These are phyloP conservation scores for Drosophila fungiperda DNA, from an alignment of 2,888 invertebrate genomes.

Conservation along the genomic window DNA sequence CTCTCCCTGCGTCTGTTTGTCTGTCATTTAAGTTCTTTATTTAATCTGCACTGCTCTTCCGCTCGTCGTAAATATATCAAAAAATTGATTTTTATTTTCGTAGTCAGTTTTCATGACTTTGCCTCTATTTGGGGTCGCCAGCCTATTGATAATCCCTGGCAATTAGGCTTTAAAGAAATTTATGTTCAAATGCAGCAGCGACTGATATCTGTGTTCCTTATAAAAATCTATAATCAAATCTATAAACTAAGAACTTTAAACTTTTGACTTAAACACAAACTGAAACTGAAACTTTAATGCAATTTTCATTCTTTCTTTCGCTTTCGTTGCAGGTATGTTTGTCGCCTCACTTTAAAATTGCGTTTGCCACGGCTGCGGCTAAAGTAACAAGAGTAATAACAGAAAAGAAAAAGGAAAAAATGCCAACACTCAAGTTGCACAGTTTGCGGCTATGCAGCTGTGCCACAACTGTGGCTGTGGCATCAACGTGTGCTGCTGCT, in stretches of 20 bases:
- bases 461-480: conserved; percentile 18
- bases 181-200: conserved; percentile 46
- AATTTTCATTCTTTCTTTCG: conserved; percentile 56
- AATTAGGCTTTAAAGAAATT: conserved; percentile 62
- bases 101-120: conserved; percentile 35
- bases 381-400: conserved; percentile 28
- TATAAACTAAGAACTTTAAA: conserved; percentile 16
- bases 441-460: conserved; percentile 20
- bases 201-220: conserved; percentile 39
- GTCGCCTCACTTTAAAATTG: conserved; percentile 28
- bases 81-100: conserved; percentile 55
- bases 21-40: conserved; percentile 20
- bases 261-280: conserved; percentile 2
- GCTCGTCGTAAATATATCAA: conserved; percentile 74
- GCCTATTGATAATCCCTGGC: conserved; percentile 62
- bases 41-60: conserved; percentile 45
- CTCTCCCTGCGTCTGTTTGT: conserved; percentile 3
- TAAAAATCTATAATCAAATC: no score
- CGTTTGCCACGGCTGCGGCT: background rate
- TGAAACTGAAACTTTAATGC: conserved; percentile 57
- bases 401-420: conserved; percentile 35
- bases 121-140: conserved; percentile 51
- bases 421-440: conserved; percentile 47
- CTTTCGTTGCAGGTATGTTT: conserved; percentile 68
- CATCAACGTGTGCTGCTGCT: conserved; percentile 30